Conservation (phyloP, 2,797 vertebrate genomes). For the Alcedo atthis region DNA sequence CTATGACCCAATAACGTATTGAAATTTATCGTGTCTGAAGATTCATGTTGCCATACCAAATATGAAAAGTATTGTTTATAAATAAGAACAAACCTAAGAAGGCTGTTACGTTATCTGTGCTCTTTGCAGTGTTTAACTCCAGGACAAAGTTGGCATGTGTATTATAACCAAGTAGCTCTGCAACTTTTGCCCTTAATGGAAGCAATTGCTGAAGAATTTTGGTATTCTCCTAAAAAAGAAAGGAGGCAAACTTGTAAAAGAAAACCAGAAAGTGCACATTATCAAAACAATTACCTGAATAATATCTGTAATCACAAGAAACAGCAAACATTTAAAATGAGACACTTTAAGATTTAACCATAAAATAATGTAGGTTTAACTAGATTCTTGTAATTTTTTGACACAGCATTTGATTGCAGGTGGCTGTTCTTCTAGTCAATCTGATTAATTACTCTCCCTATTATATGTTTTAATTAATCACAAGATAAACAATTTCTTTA, state of each 20-base stretch:
- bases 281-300: neutral
- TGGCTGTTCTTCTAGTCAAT: neutral
- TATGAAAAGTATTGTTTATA: neutral
- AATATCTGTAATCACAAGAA: neutral
- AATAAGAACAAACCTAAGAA: slow-evolving; percentile 79
- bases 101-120: slow-evolving; percentile 70
- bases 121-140: slow-evolving; percentile 93
- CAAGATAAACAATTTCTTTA: neutral
- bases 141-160: slow-evolving; percentile 92
- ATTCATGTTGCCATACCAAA: neutral
- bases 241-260: neutral
- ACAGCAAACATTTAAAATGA: neutral
- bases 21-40: neutral
- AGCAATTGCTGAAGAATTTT: slow-evolving; percentile 89
- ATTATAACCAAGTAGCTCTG: slow-evolving; percentile 88
- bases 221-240: slow-evolving; percentile 86
- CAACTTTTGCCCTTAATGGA: slow-evolving; percentile 86
- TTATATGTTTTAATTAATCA: neutral
- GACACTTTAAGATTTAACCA: neutral
- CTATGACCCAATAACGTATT: neutral
- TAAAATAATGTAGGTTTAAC: neutral
- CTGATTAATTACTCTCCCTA: neutral
- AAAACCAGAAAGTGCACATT: neutral
- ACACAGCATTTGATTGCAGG: neutral
- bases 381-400: neutral